Evolutionary conservation across 1,140 invertebrate genomes (phyloP).

Genomic region (Tetraneura akinire): DNA sequence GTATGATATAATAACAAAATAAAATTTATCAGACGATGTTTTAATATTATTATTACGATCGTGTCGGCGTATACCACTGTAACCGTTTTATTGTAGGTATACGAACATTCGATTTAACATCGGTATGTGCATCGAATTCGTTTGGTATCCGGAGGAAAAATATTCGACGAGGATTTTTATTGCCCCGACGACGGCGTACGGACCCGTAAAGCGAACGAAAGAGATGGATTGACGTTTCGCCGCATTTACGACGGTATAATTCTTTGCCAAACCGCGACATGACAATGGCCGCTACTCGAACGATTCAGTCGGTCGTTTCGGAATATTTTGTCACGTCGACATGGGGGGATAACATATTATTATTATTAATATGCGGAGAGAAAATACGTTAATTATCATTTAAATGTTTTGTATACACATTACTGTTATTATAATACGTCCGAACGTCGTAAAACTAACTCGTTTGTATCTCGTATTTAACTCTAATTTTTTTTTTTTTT

Average conservation of each 20-base stretch:
- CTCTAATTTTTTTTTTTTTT: too few relatives aligned
- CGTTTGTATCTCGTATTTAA: too few relatives aligned
- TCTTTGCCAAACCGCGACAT: conserved; percentile 11
- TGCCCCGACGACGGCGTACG: too few relatives aligned
- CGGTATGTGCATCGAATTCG: background rate
- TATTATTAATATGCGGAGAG: background rate
- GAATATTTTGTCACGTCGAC: conserved; percentile 7
- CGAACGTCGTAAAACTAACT: too few relatives aligned
- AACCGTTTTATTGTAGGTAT: too few relatives aligned
- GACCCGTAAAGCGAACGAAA: background rate
- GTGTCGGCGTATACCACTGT: too few relatives aligned
- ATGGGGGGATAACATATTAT: background rate
- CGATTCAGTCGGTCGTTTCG: conserved; percentile 13
- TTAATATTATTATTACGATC: too few relatives aligned
- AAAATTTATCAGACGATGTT: too few relatives aligned
- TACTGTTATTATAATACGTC: too few relatives aligned
- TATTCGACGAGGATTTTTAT: background rate
- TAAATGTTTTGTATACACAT: background rate
- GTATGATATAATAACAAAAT: too few relatives aligned
- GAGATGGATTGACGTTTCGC: conserved; percentile 26
- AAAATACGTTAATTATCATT: background rate
- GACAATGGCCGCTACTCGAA: background rate
- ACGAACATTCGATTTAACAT: too few relatives aligned
- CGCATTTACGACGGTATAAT: background rate
- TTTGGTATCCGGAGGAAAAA: background rate